Evolutionary conservation across 1,140 invertebrate genomes (phyloP).

Genomic region (Elymnias hypermnestra): DNA sequence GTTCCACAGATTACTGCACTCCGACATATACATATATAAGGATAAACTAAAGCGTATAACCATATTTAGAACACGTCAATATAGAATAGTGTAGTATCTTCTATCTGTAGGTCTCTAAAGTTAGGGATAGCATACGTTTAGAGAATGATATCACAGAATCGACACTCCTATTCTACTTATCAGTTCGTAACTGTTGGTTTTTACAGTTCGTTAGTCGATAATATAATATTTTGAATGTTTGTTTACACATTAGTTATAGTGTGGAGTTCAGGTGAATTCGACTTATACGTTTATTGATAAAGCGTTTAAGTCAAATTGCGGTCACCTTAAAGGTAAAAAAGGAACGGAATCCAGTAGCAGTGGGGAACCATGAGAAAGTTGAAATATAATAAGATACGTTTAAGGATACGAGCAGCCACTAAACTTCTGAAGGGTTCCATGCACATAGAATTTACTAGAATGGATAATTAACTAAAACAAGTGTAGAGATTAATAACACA

Average conservation of each 20-base stretch:
- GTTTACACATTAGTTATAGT: constrained; percentile 19
- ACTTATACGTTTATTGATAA: constrained; percentile 48
- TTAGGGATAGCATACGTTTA: no score
- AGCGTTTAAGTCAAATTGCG: constrained; percentile 60
- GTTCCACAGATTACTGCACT: no score
- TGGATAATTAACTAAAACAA: no score
- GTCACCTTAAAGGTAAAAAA: constrained; percentile 46
- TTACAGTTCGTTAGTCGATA: constrained; percentile 45
- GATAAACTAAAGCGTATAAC: no score
- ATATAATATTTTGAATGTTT: constrained; percentile 35
- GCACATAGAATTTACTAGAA: no score
- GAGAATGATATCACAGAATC: no score
- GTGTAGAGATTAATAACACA: no score
- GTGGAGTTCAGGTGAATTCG: constrained; percentile 17
- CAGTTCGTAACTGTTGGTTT: constrained; percentile 42
- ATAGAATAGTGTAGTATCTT: no score
- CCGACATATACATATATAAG: no score
- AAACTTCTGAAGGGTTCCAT: constrained; percentile 8
- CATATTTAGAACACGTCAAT: no score
- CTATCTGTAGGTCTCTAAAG: no score
- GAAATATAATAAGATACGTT: constrained; percentile 20
- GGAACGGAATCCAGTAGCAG: constrained; percentile 62
- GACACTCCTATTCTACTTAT: constrained; percentile 62
- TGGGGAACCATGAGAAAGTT: constrained; percentile 62
- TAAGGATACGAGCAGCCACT: constrained; percentile 4